Evolutionary conservation across 2,888 invertebrate species (phyloP), one percentile per base, ranked within the genome.

Genomic region (Junonia oenone): DNA sequence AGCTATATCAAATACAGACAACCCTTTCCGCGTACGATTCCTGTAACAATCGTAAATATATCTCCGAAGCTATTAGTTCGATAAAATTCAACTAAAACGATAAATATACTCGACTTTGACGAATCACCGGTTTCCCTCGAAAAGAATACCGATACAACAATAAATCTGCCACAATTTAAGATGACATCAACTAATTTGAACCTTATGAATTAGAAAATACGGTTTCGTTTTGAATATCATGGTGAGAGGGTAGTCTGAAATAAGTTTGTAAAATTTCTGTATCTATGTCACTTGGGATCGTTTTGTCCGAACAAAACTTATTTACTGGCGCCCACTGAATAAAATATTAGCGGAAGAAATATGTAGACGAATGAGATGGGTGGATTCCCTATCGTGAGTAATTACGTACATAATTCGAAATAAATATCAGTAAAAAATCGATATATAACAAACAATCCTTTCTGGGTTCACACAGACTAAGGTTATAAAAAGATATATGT

Each of bases 51-150:
- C 87, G 87, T 87, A 88, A 88, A 89, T 89, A 77, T 83, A 88
- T 89, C 87, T 87, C 83, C 67, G 67, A 70, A 73, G 78, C 87
- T 89, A 89, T 89, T 89, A 88, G 88, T 88, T 79, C 85, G 87
- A 89, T 89, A 89, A 89, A 88, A 89, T 88, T 88, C 88, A 86
- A 86, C 84, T 85, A 83, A 80, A 87, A 88, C 89, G 85, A 89
- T 89, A 89, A 89, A 89, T 89, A 89, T 83, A 84, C 75, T 76
- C 74, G 86, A 87, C 88, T 88, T 88, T 69, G 70, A 70, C 86
- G 85, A 81, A 89, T 89, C 77, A 78, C 81, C 81, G 75, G 79
- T 77, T 82, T 85, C 87, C 86, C 83, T 81, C 74, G 71, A 76
- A 81, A 85, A 86, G 83, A 85, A 87, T 78, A 66, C 71, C 65